Percentiles rank a stretch among this genome's conserved stretches.
These are phyloP conservation scores for Camptogramma bilineatum DNA, from an alignment of 2,888 invertebrate genomes.

Conservation along the genomic window DNA sequence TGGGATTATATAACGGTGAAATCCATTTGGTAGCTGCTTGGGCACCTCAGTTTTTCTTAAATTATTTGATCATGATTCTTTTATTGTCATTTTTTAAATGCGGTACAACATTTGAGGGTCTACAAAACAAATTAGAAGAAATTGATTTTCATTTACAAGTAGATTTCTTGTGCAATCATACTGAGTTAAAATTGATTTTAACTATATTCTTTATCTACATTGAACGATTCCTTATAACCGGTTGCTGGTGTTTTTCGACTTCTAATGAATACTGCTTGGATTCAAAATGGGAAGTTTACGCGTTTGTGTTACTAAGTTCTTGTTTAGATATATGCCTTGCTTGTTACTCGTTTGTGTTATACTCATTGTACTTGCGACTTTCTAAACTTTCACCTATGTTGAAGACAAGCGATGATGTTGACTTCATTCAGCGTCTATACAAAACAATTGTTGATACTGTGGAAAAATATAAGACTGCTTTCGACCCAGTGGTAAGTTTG, in stretches of 20 bases:
- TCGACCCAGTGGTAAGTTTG: conserved; percentile 16
- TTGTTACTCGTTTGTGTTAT: not conserved
- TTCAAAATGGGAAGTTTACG: not conserved
- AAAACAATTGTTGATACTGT: conserved; percentile 19
- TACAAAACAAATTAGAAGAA: not conserved
- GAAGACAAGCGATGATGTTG: not conserved
- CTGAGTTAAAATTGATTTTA: not conserved
- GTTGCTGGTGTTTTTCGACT: no score
- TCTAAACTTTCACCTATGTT: not conserved
- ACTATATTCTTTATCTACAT: not conserved
- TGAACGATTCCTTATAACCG: not conserved
- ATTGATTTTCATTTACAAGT: not conserved
- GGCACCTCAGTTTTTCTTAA: not conserved
- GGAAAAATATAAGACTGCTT: conserved; percentile 17
- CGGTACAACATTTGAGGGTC: not conserved
- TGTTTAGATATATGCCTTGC: not conserved
- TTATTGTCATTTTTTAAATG: not conserved
- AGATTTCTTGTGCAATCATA: not conserved
- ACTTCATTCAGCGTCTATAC: conserved; percentile 5
- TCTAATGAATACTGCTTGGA: not conserved
- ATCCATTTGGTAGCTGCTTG: not conserved
- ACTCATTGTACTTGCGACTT: conserved; percentile 2
- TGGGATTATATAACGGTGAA: not conserved
- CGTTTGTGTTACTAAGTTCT: not conserved
- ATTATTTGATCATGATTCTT: not conserved